Conservation (phyloP, 2,888 invertebrate genomes). For the Andrena chrysosceles region DNA sequence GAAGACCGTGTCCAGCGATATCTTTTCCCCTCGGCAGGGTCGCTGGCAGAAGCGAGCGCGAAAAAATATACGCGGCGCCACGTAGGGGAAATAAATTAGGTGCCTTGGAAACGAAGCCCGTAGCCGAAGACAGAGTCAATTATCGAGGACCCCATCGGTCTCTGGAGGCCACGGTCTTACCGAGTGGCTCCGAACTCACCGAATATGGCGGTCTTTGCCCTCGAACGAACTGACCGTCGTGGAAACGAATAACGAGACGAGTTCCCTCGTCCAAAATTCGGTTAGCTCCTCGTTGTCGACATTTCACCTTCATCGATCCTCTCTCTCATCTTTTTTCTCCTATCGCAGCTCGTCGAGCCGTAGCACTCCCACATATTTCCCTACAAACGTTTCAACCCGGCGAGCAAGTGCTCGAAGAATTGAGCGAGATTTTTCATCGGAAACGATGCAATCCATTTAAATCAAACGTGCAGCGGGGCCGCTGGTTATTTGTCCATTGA, state of each 20-base stretch:
- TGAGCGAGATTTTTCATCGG: slow-evolving; percentile 39
- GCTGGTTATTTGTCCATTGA: slow-evolving; percentile 48
- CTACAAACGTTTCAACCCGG: background rate
- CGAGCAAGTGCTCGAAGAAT: background rate
- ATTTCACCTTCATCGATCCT: background rate
- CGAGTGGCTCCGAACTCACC: slow-evolving; percentile 64
- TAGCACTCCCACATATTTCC: background rate
- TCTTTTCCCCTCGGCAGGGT: slow-evolving; percentile 42
- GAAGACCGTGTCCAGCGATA: slow-evolving; percentile 59
- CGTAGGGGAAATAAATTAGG: slow-evolving; percentile 77
- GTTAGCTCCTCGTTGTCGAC: background rate
- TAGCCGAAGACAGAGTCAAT: slow-evolving; percentile 79
- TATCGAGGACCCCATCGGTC: slow-evolving; percentile 76
- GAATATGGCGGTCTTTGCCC: slow-evolving; percentile 44
- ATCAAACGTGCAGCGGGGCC: slow-evolving; percentile 20
- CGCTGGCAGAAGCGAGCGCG: slow-evolving; percentile 46
- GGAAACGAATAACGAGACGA: slow-evolving; percentile 44
- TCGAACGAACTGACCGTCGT: slow-evolving; percentile 37
- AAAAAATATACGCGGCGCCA: slow-evolving; percentile 70
- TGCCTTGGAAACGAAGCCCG: slow-evolving; percentile 69
- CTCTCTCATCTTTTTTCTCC: slow-evolving; percentile 1
- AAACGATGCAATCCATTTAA: slow-evolving; percentile 45
- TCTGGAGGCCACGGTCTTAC: slow-evolving; percentile 66
- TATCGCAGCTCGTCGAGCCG: background rate
- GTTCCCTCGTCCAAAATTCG: slow-evolving; percentile 22